Evolutionary conservation across 2,797 vertebrate genomes (phyloP).

Genomic region (Siniperca scherzeri): DNA sequence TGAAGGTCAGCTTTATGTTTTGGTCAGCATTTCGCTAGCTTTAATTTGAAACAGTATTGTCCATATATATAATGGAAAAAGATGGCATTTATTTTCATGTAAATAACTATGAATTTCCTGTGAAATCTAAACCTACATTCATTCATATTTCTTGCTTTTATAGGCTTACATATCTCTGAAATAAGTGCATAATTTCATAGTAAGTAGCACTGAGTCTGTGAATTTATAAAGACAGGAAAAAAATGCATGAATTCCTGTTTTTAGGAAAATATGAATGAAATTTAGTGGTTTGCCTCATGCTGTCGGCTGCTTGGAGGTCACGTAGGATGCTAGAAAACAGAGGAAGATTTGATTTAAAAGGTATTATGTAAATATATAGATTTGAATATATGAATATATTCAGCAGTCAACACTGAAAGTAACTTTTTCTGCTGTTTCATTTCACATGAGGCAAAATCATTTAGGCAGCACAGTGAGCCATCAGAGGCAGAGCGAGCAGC

Average conservation of each 20-base stretch:
- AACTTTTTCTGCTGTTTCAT: slow-evolving; percentile 49
- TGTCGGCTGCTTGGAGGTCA: background rate
- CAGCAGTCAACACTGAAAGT: background rate
- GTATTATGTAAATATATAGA: background rate
- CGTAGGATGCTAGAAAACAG: background rate
- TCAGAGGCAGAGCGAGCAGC: slow-evolving; percentile 22
- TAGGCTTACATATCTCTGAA: background rate
- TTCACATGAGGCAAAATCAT: slow-evolving; percentile 22
- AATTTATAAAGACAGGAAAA: background rate
- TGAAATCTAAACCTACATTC: background rate
- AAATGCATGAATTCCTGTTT: background rate
- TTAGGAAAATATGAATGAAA: background rate
- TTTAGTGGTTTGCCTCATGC: background rate
- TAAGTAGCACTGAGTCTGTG: background rate
- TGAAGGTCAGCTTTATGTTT: background rate
- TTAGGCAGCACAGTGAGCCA: slow-evolving; percentile 24
- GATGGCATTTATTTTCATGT: background rate
- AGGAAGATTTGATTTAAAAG: background rate
- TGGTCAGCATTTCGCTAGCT: background rate
- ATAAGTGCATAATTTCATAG: background rate
- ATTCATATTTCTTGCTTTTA: background rate
- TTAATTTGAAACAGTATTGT: background rate
- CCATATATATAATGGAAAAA: background rate
- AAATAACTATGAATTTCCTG: background rate
- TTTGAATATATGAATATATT: slow-evolving; percentile 15